phyloP scores from a whole-genome alignment of 1,140 invertebrate species.

The Tetramorium simillimum region DNA sequence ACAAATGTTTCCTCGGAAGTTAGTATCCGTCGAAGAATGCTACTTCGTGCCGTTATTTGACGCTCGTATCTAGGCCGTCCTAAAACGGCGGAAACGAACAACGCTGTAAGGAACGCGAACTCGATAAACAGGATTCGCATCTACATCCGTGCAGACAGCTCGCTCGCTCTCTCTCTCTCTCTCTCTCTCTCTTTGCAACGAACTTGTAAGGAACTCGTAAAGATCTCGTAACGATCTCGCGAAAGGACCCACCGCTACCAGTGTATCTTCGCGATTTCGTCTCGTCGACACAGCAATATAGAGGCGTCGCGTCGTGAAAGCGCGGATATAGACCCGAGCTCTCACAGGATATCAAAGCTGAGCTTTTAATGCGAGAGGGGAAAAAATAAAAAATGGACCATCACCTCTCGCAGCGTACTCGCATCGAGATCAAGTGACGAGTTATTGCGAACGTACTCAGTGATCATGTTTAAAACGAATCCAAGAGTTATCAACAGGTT shows the following conservation, averaged over 20 bases:
- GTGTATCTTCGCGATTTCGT: slow-evolving; percentile 36
- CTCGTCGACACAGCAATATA: slow-evolving; percentile 9
- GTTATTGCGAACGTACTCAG: slow-evolving; percentile 13
- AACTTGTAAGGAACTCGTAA: slow-evolving; percentile 61
- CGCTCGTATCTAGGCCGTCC: background rate
- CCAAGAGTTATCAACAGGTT: slow-evolving; percentile 1
- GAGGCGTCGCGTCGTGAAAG: slow-evolving; percentile 24
- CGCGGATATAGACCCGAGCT: slow-evolving; percentile 29
- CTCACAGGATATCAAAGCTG: slow-evolving; percentile 23
- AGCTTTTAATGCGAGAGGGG: slow-evolving; percentile 5
- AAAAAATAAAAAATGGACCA: slow-evolving; percentile 1
- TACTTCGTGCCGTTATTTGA: slow-evolving; percentile 27
- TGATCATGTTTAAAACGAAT: slow-evolving; percentile 20
- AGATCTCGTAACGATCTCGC: slow-evolving; percentile 54
- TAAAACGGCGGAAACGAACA: slow-evolving; percentile 32
- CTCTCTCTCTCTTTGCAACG: background rate
- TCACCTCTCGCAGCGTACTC: background rate
- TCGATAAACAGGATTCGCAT: slow-evolving; percentile 65
- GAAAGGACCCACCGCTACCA: slow-evolving; percentile 28
- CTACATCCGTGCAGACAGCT: slow-evolving; percentile 7
- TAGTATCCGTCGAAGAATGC: slow-evolving; percentile 10
- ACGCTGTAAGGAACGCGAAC: slow-evolving; percentile 17
- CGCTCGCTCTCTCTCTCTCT: background rate
- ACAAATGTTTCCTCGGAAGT: slow-evolving; percentile 34
- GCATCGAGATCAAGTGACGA: slow-evolving; percentile 16